Evolutionary conservation across 2,888 invertebrate species (phyloP), one percentile per base, ranked within the genome.

Genomic region (Brachyopa scutellaris): DNA sequence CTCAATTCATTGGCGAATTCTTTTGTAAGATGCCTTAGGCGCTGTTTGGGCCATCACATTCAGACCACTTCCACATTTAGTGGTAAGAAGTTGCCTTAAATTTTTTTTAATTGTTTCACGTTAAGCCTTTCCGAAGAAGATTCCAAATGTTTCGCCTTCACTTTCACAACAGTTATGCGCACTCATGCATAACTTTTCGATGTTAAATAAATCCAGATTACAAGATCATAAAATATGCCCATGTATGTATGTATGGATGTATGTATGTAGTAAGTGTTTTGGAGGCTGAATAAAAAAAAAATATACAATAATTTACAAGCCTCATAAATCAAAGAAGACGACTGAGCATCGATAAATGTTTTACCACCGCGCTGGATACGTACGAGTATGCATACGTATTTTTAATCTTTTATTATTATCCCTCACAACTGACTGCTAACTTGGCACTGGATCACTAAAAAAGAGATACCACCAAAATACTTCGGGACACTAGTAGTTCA

Each of bases 301-400:
- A n/a, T n/a, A n/a, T n/a, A n/a, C n/a, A 23, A 45, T 29, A 11
- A 13, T 47, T 62, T 47, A 62, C 62, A 47, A 47, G 62, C 15
- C 33, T 47, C 62, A 62, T 62, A 62, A 62, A 62, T 62, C 47
- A 47, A 13, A 21, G 47, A 47, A 62, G 33, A 13, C 21, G 47
- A 21, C 31, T 62, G 47, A 45, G 33, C 47, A 47, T 21, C 62
- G 47, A 62, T 62, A 62, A 62, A 62, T 15, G 47, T 62, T 62
- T 62, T 47, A 47, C 47, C 47, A 62, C 62, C 21, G 21, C 26
- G 21, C 8, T 29, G 62, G 40, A 42, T 15, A 1, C 21, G n/a
- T n/a, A n/a, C n/a, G n/a, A n/a, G n/a, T n/a, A n/a, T n/a, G n/a
- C n/a, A n/a, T n/a, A n/a, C n/a, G n/a, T n/a, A n/a, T n/a, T n/a